Conservation (phyloP, 2,888 invertebrate genomes). For the Tholera decimalis region DNA sequence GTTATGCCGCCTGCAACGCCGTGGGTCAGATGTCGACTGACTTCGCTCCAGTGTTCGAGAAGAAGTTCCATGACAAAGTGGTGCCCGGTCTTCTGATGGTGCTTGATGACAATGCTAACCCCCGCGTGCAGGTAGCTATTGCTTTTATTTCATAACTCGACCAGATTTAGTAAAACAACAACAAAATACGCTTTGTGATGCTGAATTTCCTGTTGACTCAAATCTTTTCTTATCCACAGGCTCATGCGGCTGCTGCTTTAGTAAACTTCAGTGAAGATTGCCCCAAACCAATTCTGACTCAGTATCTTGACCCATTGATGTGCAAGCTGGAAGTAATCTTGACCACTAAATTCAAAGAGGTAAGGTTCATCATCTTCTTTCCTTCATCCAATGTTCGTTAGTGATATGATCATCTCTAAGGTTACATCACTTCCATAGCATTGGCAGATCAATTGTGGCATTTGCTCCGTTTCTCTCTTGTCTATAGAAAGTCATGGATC, state of each 20-base stretch:
- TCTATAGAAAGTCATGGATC: constrained; percentile 84
- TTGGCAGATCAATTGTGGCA: constrained; percentile 87
- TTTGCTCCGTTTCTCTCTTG: constrained; percentile 84
- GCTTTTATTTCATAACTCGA: background rate
- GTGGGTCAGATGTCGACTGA: constrained; percentile 99
- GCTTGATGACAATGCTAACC: constrained; percentile 97
- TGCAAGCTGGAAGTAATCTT: constrained; percentile 97
- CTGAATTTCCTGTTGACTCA: background rate
- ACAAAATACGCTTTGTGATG: background rate
- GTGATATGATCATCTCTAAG: constrained; percentile 77
- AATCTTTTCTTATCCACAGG: constrained; percentile 79
- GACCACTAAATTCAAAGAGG: constrained; percentile 98
- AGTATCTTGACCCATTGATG: constrained; percentile 98
- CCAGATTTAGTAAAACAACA: background rate
- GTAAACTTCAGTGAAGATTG: constrained; percentile 99
- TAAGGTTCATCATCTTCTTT: constrained; percentile 68
- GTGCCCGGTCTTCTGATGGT: constrained; percentile 97
- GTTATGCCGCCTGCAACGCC: constrained; percentile 99
- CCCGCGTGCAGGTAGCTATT: constrained; percentile 96
- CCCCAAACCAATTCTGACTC: constrained; percentile 97
- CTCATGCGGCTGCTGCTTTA: constrained; percentile 97
- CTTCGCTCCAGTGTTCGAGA: constrained; percentile 99
- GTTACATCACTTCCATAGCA: constrained; percentile 88
- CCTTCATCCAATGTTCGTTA: constrained; percentile 88
- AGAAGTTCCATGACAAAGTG: constrained; percentile 99